phyloP scores from a whole-genome alignment of 1,140 invertebrate genomes.

The Zelostemma sp. region DNA sequence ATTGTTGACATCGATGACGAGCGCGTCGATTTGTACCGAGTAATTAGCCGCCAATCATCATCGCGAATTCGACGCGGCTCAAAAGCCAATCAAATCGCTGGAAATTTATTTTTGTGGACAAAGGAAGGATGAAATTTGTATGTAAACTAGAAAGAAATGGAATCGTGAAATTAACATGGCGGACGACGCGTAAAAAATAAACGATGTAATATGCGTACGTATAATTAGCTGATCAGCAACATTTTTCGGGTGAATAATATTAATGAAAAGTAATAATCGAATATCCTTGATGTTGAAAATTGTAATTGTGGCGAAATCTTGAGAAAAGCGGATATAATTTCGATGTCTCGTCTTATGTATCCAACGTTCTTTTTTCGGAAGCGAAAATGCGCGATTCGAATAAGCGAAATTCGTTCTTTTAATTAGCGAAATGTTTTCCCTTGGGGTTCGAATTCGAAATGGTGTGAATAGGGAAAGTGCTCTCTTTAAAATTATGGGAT shows the following conservation, averaged over 20 bases:
- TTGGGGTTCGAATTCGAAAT: too few relatives aligned
- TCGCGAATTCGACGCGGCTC: not conserved
- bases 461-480: not conserved
- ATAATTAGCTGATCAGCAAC: not conserved
- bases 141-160: too few relatives aligned
- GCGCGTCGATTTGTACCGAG: too few relatives aligned
- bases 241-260: conserved; percentile 2
- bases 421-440: too few relatives aligned
- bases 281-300: conserved; percentile 3
- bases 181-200: too few relatives aligned
- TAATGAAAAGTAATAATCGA: conserved; percentile 2
- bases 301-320: conserved; percentile 1
- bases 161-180: too few relatives aligned
- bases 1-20: not conserved
- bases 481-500: not conserved
- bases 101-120: conserved; percentile 1
- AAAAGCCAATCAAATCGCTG: not conserved
- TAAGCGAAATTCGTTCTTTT: too few relatives aligned
- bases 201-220: too few relatives aligned
- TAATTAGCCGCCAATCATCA: not conserved
- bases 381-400: not conserved
- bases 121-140: not conserved
- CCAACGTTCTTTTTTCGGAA: not conserved
- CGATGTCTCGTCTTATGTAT: not conserved
- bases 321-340: not conserved